These are phyloP conservation scores for Mythimna vitellina DNA, from an alignment of 2,888 invertebrate genomes.

Conservation along the genomic window DNA sequence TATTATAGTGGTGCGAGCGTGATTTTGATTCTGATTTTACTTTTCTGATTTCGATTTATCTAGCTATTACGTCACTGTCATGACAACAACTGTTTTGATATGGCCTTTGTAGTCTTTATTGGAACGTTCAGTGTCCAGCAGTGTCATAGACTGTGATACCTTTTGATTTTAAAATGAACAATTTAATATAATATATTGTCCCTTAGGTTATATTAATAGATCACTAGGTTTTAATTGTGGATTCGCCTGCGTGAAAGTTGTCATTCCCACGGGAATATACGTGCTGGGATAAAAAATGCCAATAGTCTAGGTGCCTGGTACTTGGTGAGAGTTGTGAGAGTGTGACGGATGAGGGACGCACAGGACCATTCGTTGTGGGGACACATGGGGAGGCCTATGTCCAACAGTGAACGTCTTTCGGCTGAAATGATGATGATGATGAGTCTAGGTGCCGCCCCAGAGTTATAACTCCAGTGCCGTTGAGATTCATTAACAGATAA, in stretches of 20 bases:
- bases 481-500: background rate
- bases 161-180: background rate
- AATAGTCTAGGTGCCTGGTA: no score
- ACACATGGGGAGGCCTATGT: no score
- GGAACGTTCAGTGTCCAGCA: background rate
- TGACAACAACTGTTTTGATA: background rate
- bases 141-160: background rate
- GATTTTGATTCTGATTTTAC: conserved; percentile 3
- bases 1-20: no score
- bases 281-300: no score
- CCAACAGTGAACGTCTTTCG: no score
- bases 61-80: background rate
- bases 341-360: no score
- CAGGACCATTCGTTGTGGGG: no score
- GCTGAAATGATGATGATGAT: no score
- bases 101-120: conserved; percentile 9
- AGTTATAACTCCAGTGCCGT: background rate
- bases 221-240: background rate
- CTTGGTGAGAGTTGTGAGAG: no score
- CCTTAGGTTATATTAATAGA: background rate
- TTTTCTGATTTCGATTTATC: conserved; percentile 12
- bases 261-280: background rate
- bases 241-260: background rate
- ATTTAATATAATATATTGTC: no score
- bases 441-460: background rate